A percentile compares a stretch with the other conserved stretches of the same genome.
phyloP scores from a whole-genome alignment of 1,140 invertebrate species.

The Zaprionus inermis region DNA sequence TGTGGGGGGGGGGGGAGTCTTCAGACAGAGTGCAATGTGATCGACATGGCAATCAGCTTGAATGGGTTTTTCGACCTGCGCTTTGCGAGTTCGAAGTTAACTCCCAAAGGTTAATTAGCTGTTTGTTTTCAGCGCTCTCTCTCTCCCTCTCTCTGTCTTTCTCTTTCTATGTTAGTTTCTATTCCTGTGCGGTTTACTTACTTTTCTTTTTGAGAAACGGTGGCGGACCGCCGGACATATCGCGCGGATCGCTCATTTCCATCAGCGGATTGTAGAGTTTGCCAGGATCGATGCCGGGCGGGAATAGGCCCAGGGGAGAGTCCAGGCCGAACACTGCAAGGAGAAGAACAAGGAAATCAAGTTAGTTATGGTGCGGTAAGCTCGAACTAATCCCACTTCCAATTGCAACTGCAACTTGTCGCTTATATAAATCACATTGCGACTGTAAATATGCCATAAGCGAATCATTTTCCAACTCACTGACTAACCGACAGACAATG shows the following conservation, averaged over 20 bases:
- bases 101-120: conserved; percentile 72
- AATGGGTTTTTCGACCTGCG: conserved; percentile 55
- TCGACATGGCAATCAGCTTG: conserved; percentile 73
- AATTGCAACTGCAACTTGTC: conserved; percentile 17
- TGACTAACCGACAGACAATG: conserved; percentile 60
- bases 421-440: conserved; percentile 48
- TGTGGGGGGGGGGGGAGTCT: conserved; percentile 27
- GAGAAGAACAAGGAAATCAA: conserved; percentile 49
- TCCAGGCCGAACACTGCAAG: conserved; percentile 90
- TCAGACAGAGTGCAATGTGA: conserved; percentile 51
- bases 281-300: conserved; percentile 89
- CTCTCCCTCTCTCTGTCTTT: neutral
- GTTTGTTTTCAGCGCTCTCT: conserved; percentile 55
- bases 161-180: conserved; percentile 24
- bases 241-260: conserved; percentile 87
- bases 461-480: conserved; percentile 70
- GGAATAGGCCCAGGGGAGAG: conserved; percentile 89
- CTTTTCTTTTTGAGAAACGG: conserved; percentile 89
- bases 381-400: neutral
- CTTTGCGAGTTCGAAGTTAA: conserved; percentile 32
- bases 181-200: conserved; percentile 84
- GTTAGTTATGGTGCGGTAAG: neutral
- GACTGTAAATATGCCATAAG: conserved; percentile 54
- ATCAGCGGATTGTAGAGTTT: conserved; percentile 89
- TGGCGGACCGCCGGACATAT: conserved; percentile 86